Base-by-base conservation (phyloP, 2,888 invertebrate species). In the Andrena camellia region DNA sequence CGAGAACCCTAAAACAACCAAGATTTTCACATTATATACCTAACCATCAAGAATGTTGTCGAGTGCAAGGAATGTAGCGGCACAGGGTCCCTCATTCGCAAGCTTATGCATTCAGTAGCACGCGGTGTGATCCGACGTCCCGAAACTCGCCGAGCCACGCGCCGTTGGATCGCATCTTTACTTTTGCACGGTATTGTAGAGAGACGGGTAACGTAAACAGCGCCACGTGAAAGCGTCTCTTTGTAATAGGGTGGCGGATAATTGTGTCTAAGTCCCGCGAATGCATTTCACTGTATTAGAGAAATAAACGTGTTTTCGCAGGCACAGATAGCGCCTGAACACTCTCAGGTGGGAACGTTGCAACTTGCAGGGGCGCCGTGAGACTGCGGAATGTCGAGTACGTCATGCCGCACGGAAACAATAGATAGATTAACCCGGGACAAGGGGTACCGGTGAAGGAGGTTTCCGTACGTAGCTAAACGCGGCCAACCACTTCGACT, bases 211-310 rank as follows among this genome's bases (percentile, higher is more conserved):
- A 59, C 60, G 50, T 66, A 76, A 85, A 74, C 74, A 62, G 33
- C 26, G 33, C 7, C 17, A 13, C 26, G 59, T 50, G 64, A 64
- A 59, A 59, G 72, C 60, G 52, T 67, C 63, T 84, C 87, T 84
- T 84, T 84, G 87, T 81, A 78, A 79, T 62, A 42, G 75, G 62
- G 66, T 52, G 72, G 76, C 20, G 59, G 67, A 78, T 86, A 88
- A 88, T 88, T 88, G 83, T 82, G 78, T 82, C 71, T 62, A 35
- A 62, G 62, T 80, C 64, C 52, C 73, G 63, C 66, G 78, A 68
- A 68, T 74, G 70, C 60, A 52, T 72, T 71, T 78, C 31, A 42
- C 54, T 64, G 57, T 62, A 31, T 42, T 71, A 35, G 79, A 81
- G 79, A 81, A 86, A 86, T 81, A 84, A 73, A 80, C 62, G 68